Percentiles rank a stretch among this genome's conserved stretches.
Conservation (phyloP, 2,113 vertebrate species). For the Garra rufa region DNA sequence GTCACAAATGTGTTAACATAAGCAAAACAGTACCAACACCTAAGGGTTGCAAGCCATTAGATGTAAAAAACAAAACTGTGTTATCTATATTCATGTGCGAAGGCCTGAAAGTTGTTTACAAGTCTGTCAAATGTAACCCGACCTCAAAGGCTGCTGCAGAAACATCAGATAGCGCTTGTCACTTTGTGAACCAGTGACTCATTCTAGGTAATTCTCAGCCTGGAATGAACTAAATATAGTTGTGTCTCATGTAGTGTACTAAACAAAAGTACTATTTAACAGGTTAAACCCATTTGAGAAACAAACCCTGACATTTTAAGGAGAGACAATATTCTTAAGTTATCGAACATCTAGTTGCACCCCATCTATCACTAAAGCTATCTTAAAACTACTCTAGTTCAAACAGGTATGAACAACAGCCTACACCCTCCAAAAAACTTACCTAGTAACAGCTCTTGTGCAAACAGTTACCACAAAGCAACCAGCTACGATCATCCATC, state of each 20-base stretch:
- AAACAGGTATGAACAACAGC: neutral
- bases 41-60: neutral
- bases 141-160: conserved; percentile 40
- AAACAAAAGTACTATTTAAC: neutral
- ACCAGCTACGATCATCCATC: conserved; percentile 88
- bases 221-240: conserved; percentile 53
- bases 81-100: conserved; percentile 11
- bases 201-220: conserved; percentile 45
- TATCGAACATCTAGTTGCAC: neutral
- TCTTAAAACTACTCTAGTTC: neutral
- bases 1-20: neutral
- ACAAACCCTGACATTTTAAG: neutral
- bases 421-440: conserved; percentile 12
- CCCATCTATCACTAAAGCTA: neutral
- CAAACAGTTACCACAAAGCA: conserved; percentile 92
- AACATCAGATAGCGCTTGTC: conserved; percentile 36
- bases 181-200: conserved; percentile 39
- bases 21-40: neutral
- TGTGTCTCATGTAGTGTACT: neutral
- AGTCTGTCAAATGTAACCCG: conserved; percentile 51
- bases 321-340: neutral
- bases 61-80: neutral
- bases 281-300: neutral
- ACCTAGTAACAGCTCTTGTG: conserved; percentile 89
- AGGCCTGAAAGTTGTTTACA: conserved; percentile 50